A percentile compares a stretch with the other conserved stretches of the same genome.
Conservation (phyloP, 1,140 invertebrate genomes). For the Pentalonia nigronervosa region DNA sequence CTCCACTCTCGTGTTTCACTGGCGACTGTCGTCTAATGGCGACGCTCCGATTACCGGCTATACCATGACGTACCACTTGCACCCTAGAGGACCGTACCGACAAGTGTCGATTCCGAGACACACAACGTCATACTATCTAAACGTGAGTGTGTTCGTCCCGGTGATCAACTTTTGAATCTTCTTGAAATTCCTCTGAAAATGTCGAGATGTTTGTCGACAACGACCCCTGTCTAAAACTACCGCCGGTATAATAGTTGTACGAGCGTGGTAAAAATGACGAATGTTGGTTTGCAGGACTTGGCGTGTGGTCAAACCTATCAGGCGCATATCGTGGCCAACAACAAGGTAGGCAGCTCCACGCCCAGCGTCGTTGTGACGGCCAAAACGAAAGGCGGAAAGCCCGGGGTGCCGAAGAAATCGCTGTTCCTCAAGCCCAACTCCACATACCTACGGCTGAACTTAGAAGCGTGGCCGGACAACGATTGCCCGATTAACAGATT, state of each 20-base stretch:
- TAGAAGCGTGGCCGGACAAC: conserved; percentile 81
- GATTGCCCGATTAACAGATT: conserved; percentile 81
- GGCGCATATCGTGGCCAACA: conserved; percentile 74
- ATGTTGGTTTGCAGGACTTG: conserved; percentile 66
- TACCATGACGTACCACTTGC: conserved; percentile 72
- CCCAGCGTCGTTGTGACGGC: conserved; percentile 75
- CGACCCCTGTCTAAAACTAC: no score
- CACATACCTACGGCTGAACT: conserved; percentile 74
- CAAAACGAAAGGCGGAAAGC: conserved; percentile 75
- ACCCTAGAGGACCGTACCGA: conserved; percentile 68
- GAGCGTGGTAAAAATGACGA: neutral
- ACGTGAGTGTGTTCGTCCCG: conserved; percentile 65
- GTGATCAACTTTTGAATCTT: neutral
- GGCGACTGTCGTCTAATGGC: conserved; percentile 76
- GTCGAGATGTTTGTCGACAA: neutral
- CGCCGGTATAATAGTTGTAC: no score
- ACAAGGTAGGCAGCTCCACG: conserved; percentile 77
- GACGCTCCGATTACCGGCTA: conserved; percentile 73
- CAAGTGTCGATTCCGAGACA: conserved; percentile 72
- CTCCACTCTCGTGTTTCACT: conserved; percentile 75
- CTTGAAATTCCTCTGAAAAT: neutral
- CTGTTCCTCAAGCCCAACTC: conserved; percentile 74
- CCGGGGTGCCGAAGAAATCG: conserved; percentile 72
- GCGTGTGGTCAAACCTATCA: conserved; percentile 79
- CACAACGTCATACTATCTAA: conserved; percentile 73